Base-by-base conservation (phyloP, 2,888 invertebrate genomes). In the Drosophila pseudotalamancana region DNA sequence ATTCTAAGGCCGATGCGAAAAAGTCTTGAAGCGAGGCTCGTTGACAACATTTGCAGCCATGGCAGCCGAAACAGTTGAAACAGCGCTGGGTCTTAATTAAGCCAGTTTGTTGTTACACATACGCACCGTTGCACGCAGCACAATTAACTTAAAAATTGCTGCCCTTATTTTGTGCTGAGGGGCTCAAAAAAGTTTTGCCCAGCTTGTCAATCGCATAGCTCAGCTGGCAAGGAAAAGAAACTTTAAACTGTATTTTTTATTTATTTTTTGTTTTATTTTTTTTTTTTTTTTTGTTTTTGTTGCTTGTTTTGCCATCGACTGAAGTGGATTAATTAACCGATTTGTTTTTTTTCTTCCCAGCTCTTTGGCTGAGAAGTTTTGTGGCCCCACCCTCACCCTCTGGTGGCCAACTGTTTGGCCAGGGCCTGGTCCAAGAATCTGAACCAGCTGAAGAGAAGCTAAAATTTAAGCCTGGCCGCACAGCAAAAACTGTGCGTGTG, bases 261-360 rank as follows among this genome's bases (percentile, higher is more conserved):
- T n/a, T n/a, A n/a, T n/a, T n/a, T n/a, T n/a, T n/a, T n/a, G n/a
- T n/a, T n/a, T n/a, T n/a, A n/a, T n/a, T n/a, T n/a, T n/a, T n/a
- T n/a, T n/a, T n/a, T n/a, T n/a, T n/a, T n/a, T n/a, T n/a, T n/a
- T n/a, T n/a, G n/a, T n/a, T n/a, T n/a, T n/a, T 32, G 53, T 57
- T 45, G 19, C 27, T 46, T 9, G n/a, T 23, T 34, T 34, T 46
- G 12, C n/a, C 55, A 31, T 21, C 54, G 27, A 25, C 42, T 59
- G 42, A 57, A 61, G 56, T 49, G 57, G 82, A 84, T 80, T 84
- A 80, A 80, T 84, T 81, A 80, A 77, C 61, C 65, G 60, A 62
- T 61, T 63, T 71, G 55, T 61, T 59, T 18, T 18, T 27, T 25
- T 42, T 5, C 27, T n/a, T n/a, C 31, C 37, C 57, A 34, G 46